Base-by-base conservation (phyloP, 2,113 vertebrate species). In the Brachypodius melanocephalos region DNA sequence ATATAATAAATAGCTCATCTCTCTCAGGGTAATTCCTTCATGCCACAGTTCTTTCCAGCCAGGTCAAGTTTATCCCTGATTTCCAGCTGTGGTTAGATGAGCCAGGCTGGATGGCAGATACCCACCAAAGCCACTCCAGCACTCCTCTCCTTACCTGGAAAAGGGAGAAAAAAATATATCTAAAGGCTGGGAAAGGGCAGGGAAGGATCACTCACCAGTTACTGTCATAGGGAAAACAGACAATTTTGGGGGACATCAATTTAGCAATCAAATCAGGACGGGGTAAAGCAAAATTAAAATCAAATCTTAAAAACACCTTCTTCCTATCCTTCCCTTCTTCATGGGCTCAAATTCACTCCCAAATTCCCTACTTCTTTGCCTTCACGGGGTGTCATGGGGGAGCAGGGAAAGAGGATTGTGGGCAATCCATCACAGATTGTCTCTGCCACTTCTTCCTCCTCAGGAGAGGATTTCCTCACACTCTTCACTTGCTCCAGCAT, bases 381-480 rank as follows among this genome's bases (percentile, higher is more conserved):
- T n/a, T 11, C 4, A 7, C n/a, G n/a, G n/a, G n/a, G 28, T 8
- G 45, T 22, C 24, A 25, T 22, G 12, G 15, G 8, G 8, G 12
- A 3, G 6, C 1, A 1, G 17, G 32, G 22, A 40, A 25, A 20
- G 15, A 31, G 25, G 28, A 9, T 1, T 36, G 26, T 11, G n/a
- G 28, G 9, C 36, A 72, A 12, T 10, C 38, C 21, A 51, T 58
- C 43, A 43, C 8, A 48, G 4, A 8, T 13, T 48, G 15, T 49
- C 31, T 57, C 34, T 67, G 36, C 29, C 31, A 20, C 24, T 46
- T 36, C 15, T 14, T 34, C n/a, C n/a, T 78, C 48, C 74, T 54
- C 57, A 48, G 48, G 25, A 14, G 13, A 49, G 31, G 34, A 49
- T 36, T 55, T 31, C 34, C 66, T 79, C 34, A 22, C 25, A 10